phyloP scores from a whole-genome alignment of 2,888 invertebrate species.

The Drosophila paranaensis region DNA sequence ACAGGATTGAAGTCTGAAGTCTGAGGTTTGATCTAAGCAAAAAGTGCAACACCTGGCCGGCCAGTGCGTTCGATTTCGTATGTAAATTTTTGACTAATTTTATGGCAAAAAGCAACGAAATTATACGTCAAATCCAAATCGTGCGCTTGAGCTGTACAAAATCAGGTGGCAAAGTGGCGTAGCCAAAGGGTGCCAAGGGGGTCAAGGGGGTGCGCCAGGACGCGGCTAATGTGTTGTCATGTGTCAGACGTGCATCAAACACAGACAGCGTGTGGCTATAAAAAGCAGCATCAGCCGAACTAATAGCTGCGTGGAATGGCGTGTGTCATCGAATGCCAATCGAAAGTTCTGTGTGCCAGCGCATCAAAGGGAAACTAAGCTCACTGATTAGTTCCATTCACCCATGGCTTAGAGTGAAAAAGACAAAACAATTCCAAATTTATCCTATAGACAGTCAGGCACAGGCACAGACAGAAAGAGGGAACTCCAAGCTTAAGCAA shows the following conservation, averaged over 20 bases:
- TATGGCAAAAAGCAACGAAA: slow-evolving; percentile 41
- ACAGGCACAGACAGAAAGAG: background rate
- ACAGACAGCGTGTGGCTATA: slow-evolving; percentile 44
- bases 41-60: slow-evolving; percentile 38
- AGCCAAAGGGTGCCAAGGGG: slow-evolving; percentile 1
- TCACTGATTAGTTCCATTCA: background rate
- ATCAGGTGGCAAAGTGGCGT: slow-evolving; percentile 27
- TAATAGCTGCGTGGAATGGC: slow-evolving; percentile 12
- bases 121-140: slow-evolving; percentile 31
- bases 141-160: slow-evolving; percentile 6
- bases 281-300: slow-evolving; percentile 18
- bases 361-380: background rate
- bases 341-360: no score
- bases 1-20: slow-evolving; percentile 27
- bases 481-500: no score
- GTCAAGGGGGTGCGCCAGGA: slow-evolving; percentile 23
- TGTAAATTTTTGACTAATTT: slow-evolving; percentile 71
- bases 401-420: background rate
- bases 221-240: slow-evolving; percentile 68
- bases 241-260: slow-evolving; percentile 73
- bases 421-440: background rate
- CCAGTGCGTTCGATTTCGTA: slow-evolving; percentile 51
- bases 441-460: background rate
- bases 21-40: slow-evolving; percentile 27
- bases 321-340: slow-evolving; percentile 26